Evolutionary conservation across 2,797 vertebrate species (phyloP).

Genomic region (Sebastes vulpes): DNA sequence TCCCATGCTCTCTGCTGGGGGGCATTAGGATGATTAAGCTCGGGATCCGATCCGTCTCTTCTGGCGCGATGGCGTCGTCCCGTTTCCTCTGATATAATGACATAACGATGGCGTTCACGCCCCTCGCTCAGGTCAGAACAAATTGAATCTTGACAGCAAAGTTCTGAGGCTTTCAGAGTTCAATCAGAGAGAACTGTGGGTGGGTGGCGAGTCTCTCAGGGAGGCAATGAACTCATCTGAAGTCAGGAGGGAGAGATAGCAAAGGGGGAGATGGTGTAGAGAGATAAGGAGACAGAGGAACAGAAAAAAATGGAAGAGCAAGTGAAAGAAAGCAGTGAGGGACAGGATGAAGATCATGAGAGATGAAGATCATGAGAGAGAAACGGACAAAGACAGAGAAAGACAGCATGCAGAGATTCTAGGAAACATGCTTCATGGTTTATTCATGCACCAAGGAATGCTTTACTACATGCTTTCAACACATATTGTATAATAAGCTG

Average conservation of each 20-base stretch:
- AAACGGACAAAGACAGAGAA: not conserved
- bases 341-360: not conserved
- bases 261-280: not conserved
- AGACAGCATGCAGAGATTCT: not conserved
- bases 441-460: slow-evolving; percentile 25
- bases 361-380: not conserved
- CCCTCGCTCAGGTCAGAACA: slow-evolving; percentile 55
- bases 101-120: slow-evolving; percentile 43
- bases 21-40: slow-evolving; percentile 69
- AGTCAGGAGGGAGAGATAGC: slow-evolving; percentile 34
- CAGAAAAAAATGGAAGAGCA: not conserved
- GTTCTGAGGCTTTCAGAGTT: slow-evolving; percentile 46
- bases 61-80: not conserved
- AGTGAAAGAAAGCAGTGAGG: slow-evolving; percentile 1
- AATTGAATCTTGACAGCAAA: slow-evolving; percentile 62
- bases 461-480: slow-evolving; percentile 11
- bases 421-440: slow-evolving; percentile 24
- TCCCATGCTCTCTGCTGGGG: slow-evolving; percentile 56
- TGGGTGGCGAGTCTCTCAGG: slow-evolving; percentile 50
- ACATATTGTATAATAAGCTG: not conserved
- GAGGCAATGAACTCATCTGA: slow-evolving; percentile 55
- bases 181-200: slow-evolving; percentile 52
- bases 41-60: slow-evolving; percentile 35
- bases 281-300: not conserved
- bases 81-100: slow-evolving; percentile 47